Conservation (phyloP, 2,888 invertebrate species). For the Mellilla xanthometata region DNA sequence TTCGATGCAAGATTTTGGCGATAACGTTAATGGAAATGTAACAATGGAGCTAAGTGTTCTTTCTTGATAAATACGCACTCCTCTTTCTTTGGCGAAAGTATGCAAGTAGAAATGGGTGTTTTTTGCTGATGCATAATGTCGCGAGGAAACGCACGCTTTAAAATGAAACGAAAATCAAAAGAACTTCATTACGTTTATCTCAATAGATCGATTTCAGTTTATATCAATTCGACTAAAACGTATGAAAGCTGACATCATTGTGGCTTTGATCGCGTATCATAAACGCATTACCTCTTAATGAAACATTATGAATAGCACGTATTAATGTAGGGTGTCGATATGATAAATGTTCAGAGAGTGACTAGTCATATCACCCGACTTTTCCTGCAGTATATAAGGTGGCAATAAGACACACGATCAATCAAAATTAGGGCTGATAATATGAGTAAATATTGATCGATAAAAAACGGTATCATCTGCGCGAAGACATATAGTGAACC, state of each 20-base stretch:
- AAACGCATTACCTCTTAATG: slow-evolving; percentile 75
- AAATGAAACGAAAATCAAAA: too few species aligned
- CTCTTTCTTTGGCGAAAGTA: neutral
- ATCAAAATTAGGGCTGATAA: slow-evolving; percentile 42
- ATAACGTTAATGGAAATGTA: slow-evolving; percentile 13
- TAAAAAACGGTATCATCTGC: slow-evolving; percentile 4
- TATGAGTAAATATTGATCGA: slow-evolving; percentile 21
- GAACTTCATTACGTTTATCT: too few species aligned
- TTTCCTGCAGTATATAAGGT: slow-evolving; percentile 59
- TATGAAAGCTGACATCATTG: slow-evolving; percentile 27
- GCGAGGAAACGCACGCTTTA: too few species aligned
- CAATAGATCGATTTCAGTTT: neutral
- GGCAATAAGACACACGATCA: slow-evolving; percentile 42
- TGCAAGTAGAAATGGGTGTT: too few species aligned
- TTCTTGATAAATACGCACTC: neutral
- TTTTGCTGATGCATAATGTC: too few species aligned
- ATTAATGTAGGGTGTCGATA: slow-evolving; percentile 66
- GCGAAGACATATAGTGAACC: too few species aligned
- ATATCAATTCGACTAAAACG: slow-evolving; percentile 21
- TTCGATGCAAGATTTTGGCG: slow-evolving; percentile 24
- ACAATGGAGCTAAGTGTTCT: slow-evolving; percentile 4
- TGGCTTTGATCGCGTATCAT: slow-evolving; percentile 47
- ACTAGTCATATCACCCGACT: slow-evolving; percentile 60
- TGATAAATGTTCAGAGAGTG: slow-evolving; percentile 73
- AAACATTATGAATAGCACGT: slow-evolving; percentile 77